Base-by-base conservation (phyloP, 1,140 invertebrate genomes). In the Asobara japonica region DNA sequence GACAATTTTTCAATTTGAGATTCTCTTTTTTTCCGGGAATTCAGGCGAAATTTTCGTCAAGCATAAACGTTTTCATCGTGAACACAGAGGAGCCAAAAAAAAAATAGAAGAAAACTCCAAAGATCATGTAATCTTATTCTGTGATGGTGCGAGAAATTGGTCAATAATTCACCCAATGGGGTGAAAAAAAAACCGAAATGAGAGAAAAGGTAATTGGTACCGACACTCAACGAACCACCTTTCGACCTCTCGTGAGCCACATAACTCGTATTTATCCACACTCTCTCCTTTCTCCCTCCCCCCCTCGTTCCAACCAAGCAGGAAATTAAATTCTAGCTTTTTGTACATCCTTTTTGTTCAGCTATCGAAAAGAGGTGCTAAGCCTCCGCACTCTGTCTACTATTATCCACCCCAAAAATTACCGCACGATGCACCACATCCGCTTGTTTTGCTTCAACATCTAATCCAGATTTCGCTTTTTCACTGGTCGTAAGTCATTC, bases 391-490 rank as follows among this genome's bases (percentile, higher is more conserved):
- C 33, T 0, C 30, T 33, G 41, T 38, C 10, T 31, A 45, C 65
- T 68, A 69, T 68, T 62, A 68, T 68, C 27, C 65, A 62, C 29
- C 20, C 70, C 65, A 60, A 74, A 74, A 74, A 74, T 74, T 74
- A 74, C 69, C 56, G 33, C 64, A 66, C 62, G 69, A 72, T 74
- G 69, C 65, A 71, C 69, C 69, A 74, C 73, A 74, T 74, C 73
- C 73, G 69, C 64, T 56, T 27, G 20, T 25, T 56, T 56, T 27
- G 8, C 51, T 56, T 27, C 22, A 56, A 3, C 51, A 22, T 10
- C 22, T 6, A 56, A 20, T 25, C 22, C 3, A 20, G 10, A 56
- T 8, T 74, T 69, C 64, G 2, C 18, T 45, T 73, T 69, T 74
- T 60, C 29, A 62, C 69, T 74, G 62, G 36, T 74, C 73, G 48